Evolutionary conservation across 2,113 vertebrate genomes (phyloP), one percentile per base, ranked within the genome.

Genomic region (Petroica traversi): DNA sequence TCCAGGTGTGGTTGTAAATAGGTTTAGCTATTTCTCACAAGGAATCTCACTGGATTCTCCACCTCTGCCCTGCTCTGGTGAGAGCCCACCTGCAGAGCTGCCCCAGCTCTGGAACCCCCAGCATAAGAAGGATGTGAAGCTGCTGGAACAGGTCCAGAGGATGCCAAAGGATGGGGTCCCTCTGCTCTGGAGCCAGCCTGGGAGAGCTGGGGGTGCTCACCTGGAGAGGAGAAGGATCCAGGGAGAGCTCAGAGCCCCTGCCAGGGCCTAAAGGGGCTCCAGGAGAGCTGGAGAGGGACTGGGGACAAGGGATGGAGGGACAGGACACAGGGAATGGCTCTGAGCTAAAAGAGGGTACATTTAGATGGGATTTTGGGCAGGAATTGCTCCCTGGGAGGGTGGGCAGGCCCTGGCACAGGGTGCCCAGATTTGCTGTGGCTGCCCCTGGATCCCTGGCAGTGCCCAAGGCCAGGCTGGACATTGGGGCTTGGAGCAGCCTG

Each of bases 131-230:
- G 41, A 40, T 20, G 16, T 8, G 51, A 55, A 66, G 51, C 12
- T 74, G 41, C 34, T 48, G 41, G 24, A 66, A 49, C 8, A 41
- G 41, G 25, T 14, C 3, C 41, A 63, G 31, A 63, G 7, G 34
- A n/a, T 22, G 20, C 20, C 7, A 20, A 41, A 16, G 16, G 25
- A 19, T 48, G 48, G 29, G 62, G 64, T 14, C 9, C 22, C 62
- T 36, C 72, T 76, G 83, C 36, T 59, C 33, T 38, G 33, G 2
- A 61, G 19, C 20, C 57, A 63, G 29, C 16, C 41, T 85, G 34
- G 19, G 16, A 58, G 34, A 75, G 36, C 43, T 66, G 61, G 25
- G 16, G 0, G 0, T n/a, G n/a, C 1, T 38, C 41, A 74, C 5
- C 19, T 57, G 34, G 24, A 85, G 19, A 57, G 2, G 34, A 16